A percentile compares a stretch with the other conserved stretches of the same genome.
These are phyloP conservation scores for Rhea pennata DNA, from an alignment of 2,113 vertebrate species.

Conservation along the genomic window DNA sequence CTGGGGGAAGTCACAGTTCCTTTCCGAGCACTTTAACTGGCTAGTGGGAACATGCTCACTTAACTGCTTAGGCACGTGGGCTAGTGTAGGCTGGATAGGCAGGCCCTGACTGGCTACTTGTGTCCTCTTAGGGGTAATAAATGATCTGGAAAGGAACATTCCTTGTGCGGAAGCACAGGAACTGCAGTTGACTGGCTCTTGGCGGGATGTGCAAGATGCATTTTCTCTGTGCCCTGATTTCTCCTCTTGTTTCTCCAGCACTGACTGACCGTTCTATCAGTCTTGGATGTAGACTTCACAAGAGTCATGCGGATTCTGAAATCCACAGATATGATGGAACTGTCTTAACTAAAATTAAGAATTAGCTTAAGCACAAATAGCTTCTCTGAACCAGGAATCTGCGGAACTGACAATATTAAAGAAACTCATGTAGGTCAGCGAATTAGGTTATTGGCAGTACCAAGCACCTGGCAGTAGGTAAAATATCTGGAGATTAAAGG, in stretches of 20 bases:
- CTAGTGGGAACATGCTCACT: neutral
- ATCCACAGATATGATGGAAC: neutral
- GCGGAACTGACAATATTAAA: neutral
- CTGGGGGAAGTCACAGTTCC: neutral
- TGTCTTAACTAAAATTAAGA: neutral
- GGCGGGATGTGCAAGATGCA: neutral
- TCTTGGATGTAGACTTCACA: neutral
- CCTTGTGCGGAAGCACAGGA: neutral
- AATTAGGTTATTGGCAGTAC: neutral
- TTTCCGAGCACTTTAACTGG: neutral
- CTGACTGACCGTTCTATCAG: neutral
- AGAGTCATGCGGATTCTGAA: neutral
- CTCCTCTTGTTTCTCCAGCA: neutral
- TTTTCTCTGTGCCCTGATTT: neutral
- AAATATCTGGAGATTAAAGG: neutral
- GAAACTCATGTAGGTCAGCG: neutral
- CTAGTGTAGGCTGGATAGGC: neutral
- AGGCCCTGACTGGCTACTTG: neutral
- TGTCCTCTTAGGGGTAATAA: neutral
- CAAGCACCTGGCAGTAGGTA: neutral
- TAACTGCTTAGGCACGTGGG: neutral
- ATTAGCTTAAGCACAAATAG: neutral
- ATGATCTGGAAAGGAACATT: neutral
- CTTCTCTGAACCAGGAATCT: neutral
- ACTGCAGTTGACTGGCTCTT: neutral